phyloP scores from a whole-genome alignment of 2,113 vertebrate genomes.

The Lagopus muta region DNA sequence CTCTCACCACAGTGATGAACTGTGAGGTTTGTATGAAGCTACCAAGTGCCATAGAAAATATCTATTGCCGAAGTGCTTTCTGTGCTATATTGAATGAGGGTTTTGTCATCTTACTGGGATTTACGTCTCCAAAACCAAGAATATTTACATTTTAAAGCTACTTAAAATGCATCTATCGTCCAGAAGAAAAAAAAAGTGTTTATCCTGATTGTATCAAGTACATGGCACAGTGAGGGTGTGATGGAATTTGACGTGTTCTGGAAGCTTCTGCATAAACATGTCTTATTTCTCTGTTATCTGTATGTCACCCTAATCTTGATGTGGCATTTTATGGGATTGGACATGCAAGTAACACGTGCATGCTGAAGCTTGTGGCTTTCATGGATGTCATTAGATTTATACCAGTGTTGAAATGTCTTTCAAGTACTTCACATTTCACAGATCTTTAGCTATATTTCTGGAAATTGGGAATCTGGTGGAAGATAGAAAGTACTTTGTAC shows the following conservation, averaged over 20 bases:
- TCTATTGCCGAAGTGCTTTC: background rate
- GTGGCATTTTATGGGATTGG: background rate
- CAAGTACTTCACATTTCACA: background rate
- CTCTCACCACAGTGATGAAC: background rate
- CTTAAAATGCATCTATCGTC: background rate
- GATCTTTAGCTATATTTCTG: background rate
- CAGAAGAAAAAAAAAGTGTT: background rate
- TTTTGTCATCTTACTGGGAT: background rate
- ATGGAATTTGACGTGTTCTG: background rate
- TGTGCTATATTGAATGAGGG: accelerated
- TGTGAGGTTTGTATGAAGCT: background rate
- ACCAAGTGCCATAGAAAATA: background rate
- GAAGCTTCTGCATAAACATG: background rate
- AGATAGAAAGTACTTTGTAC: background rate
- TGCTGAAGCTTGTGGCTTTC: background rate
- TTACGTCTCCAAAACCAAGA: background rate
- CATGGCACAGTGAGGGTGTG: background rate
- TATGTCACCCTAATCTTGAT: background rate
- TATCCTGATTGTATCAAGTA: background rate
- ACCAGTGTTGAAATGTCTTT: background rate
- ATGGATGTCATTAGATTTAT: background rate
- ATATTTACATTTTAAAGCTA: background rate
- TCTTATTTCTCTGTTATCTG: background rate
- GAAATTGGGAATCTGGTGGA: background rate
- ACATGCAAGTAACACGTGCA: accelerated